A percentile compares a stretch with the other conserved stretches of the same genome.
Evolutionary conservation across 2,888 invertebrate species (phyloP).

Genomic region (Hypena proboscidalis): DNA sequence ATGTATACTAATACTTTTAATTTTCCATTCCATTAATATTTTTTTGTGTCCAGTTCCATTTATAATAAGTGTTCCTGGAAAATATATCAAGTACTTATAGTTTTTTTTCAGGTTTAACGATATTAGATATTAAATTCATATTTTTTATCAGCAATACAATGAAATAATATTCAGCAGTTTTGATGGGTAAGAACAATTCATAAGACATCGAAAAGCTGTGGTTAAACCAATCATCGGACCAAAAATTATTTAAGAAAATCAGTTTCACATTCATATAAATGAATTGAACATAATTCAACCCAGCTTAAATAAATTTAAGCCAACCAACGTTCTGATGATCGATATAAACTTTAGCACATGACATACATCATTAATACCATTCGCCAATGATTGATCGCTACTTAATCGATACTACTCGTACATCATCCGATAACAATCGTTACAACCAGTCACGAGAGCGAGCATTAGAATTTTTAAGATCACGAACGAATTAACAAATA

Average conservation of each 20-base stretch:
- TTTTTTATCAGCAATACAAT: too few species aligned
- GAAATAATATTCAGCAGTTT: too few species aligned
- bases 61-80: too few species aligned
- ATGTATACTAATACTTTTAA: too few species aligned
- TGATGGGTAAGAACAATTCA: too few species aligned
- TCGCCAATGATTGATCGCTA: conserved; percentile 69
- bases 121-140: too few species aligned
- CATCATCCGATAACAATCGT: conserved; percentile 51
- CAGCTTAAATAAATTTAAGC: conserved; percentile 43
- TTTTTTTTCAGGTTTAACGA: too few species aligned
- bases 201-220: too few species aligned
- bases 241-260: background rate
- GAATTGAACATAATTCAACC: conserved; percentile 35
- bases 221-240: too few species aligned
- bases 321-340: conserved; percentile 61
- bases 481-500: conserved; percentile 46
- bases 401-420: conserved; percentile 55
- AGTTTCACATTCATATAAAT: conserved; percentile 23
- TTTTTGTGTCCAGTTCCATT: too few species aligned
- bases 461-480: conserved; percentile 41
- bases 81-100: too few species aligned
- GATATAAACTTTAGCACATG: conserved; percentile 63
- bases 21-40: too few species aligned
- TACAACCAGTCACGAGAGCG: conserved; percentile 53
- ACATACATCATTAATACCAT: conserved; percentile 75